Evolutionary conservation across 2,888 invertebrate genomes (phyloP).

Genomic region (Epirrhoe alternata): DNA sequence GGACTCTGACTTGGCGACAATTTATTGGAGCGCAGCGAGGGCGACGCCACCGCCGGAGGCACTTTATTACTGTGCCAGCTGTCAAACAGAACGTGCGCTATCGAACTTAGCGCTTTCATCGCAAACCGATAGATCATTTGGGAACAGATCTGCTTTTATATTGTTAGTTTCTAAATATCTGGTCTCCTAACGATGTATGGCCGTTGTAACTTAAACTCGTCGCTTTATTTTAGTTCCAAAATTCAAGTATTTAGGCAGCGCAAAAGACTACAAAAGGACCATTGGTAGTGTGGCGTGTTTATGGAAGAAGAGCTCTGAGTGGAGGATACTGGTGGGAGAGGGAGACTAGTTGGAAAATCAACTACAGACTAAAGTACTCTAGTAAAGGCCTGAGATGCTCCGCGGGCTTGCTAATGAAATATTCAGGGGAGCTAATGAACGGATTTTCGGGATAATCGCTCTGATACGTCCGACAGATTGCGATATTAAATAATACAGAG

Average conservation of each 20-base stretch:
- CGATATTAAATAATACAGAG: background rate
- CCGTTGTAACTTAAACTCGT: background rate
- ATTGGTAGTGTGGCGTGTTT: background rate
- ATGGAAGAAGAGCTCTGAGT: background rate
- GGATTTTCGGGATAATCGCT: constrained; percentile 14
- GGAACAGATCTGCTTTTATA: background rate
- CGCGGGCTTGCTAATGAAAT: constrained; percentile 16
- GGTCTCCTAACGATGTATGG: background rate
- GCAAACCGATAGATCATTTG: constrained; percentile 7
- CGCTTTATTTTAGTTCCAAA: background rate
- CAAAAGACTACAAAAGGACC: background rate
- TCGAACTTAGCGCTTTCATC: constrained; percentile 12
- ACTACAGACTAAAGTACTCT: constrained; percentile 7
- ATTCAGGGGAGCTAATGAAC: constrained; percentile 21
- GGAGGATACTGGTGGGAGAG: background rate
- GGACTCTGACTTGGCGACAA: constrained; percentile 50
- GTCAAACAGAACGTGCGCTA: constrained; percentile 31
- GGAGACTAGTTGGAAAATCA: background rate
- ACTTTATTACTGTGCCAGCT: constrained; percentile 47
- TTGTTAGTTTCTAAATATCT: background rate
- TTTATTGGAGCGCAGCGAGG: constrained; percentile 46
- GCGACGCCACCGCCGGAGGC: constrained; percentile 39
- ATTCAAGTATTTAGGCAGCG: background rate
- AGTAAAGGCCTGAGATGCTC: background rate
- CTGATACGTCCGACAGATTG: background rate